Percentiles rank a stretch among this genome's conserved stretches.
phyloP scores from a whole-genome alignment of 2,797 vertebrate species.

The Enteromius radiatus region DNA sequence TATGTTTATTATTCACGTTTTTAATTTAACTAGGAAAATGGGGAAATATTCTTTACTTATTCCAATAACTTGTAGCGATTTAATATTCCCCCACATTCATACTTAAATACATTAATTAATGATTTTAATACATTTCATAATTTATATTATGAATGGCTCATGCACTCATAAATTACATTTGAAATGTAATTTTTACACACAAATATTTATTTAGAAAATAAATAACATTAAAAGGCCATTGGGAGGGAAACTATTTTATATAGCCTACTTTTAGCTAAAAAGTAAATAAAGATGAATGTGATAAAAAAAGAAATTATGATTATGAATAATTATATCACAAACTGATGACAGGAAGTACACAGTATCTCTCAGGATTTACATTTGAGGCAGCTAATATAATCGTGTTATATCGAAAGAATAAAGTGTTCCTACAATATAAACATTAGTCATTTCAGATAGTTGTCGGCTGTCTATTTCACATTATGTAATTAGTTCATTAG shows the following conservation, averaged over 20 bases:
- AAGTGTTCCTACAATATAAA: not conserved
- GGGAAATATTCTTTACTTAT: not conserved
- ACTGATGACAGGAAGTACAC: not conserved
- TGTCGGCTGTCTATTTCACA: not conserved
- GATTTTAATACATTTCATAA: not conserved
- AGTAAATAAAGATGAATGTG: not conserved
- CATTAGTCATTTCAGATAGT: not conserved
- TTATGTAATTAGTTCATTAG: constrained; percentile 30
- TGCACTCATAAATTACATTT: not conserved
- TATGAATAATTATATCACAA: not conserved
- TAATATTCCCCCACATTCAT: not conserved
- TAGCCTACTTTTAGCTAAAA: not conserved
- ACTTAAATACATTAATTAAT: not conserved
- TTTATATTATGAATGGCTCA: not conserved
- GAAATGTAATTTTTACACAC: not conserved
- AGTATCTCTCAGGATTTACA: not conserved
- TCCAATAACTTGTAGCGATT: not conserved
- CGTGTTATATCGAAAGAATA: not conserved
- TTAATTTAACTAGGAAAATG: not conserved
- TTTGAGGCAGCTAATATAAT: not conserved
- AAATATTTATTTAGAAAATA: not conserved
- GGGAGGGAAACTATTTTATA: not conserved
- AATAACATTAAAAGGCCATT: not conserved
- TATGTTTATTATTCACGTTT: not conserved
- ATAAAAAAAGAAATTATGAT: not conserved